Evolutionary conservation across 92 coral and sea anemone species (phyloP), one percentile per base, ranked within the genome.

Genomic region (Actinernus sp.): DNA sequence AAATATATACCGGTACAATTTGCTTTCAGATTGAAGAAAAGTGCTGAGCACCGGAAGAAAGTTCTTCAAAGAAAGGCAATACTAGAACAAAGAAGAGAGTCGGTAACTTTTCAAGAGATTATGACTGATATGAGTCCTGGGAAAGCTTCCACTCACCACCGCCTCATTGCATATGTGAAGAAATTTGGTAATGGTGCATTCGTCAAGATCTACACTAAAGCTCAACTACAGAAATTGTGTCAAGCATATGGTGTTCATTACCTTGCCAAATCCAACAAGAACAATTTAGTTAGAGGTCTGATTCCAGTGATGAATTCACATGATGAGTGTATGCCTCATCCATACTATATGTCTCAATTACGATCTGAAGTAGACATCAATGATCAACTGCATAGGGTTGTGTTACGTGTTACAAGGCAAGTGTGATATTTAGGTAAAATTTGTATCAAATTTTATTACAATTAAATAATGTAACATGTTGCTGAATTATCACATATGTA

Each of bases 41-140:
- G 71, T 73, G 77, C 82, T 31, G 88, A 82, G 37, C 88, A 73
- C 52, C 58, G 88, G 26, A 82, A 73, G 50, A 65, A 52, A 40
- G 88, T 82, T 14, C 61, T 82, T n/a, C 71, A 82, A 27, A 37
- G 53, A 57, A 82, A 73, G 20, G 32, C 44, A 44, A 22, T 41
- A 0, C 26, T 73, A 9, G 82, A 73, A 41, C 72, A 73, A 39
- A 82, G 65, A 57, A 34, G 24, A 2, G 77, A 76, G 27, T 39
- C 56, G 0, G 26, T 58, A 6, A 49, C 73, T 7, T 65, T 57
- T 21, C 20, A 57, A 19, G 79, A 83, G 0, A 67, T 83, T 0
- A 26, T 29, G 29, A 63, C 49, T 16, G 89, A 83, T 40, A 18
- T 18, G 23, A 55, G 52, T 23, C 33, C 37, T 18, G 84, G 79